phyloP scores from a whole-genome alignment of 2,113 vertebrate species.

The Cavia aperea region DNA sequence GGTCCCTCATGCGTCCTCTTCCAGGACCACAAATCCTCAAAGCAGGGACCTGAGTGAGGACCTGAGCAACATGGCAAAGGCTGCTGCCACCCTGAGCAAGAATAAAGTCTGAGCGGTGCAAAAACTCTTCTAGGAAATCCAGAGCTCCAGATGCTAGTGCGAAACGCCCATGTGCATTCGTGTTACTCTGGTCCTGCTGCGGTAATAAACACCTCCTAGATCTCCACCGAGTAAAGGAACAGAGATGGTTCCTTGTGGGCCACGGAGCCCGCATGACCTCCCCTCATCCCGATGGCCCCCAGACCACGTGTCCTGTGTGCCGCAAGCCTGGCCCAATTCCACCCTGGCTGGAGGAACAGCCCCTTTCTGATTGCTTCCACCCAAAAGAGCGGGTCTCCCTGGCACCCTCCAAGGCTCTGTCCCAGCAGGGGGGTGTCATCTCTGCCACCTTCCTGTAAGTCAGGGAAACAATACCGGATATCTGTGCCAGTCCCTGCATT shows the following conservation, averaged over 20 bases:
- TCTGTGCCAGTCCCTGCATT: background rate
- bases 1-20: background rate
- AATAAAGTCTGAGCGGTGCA: background rate
- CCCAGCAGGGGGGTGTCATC: accelerated
- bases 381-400: background rate
- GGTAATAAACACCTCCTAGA: background rate
- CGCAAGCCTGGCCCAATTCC: background rate
- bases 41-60: no score
- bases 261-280: accelerated
- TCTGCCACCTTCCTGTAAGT: background rate
- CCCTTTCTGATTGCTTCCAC: background rate
- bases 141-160: background rate
- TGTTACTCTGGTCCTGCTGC: background rate
- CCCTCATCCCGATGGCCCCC: background rate
- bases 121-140: background rate
- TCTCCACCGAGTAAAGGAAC: background rate
- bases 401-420: background rate
- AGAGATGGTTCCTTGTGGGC: background rate
- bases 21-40: background rate
- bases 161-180: background rate
- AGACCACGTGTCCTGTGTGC: background rate
- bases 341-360: background rate
- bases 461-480: background rate
- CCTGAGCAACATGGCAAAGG: background rate
- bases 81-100: background rate